Evolutionary conservation across 2,797 vertebrate species (phyloP).

Genomic region (Sphaeramia orbicularis): DNA sequence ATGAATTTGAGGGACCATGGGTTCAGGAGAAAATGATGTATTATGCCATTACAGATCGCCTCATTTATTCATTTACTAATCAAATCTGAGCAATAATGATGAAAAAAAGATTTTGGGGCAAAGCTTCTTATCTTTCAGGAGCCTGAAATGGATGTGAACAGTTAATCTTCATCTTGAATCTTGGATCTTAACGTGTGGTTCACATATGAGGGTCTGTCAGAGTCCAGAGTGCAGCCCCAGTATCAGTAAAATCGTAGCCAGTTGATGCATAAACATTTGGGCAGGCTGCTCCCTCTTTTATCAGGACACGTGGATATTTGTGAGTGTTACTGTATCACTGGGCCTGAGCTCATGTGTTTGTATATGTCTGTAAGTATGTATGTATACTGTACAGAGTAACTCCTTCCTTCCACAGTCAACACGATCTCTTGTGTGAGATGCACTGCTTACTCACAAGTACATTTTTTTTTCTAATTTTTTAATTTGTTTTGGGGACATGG

Average conservation of each 20-base stretch:
- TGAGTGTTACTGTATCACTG: constrained; percentile 45
- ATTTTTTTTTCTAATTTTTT: neutral
- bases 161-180: neutral
- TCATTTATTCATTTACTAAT: constrained; percentile 7
- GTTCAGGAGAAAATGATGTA: constrained; percentile 21
- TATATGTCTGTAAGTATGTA: constrained; percentile 61
- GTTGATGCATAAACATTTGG: neutral
- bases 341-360: constrained; percentile 59
- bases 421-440: constrained; percentile 21
- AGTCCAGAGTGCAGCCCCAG: constrained; percentile 18
- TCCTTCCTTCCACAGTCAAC: constrained; percentile 35
- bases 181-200: neutral
- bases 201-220: constrained; percentile 1
- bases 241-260: neutral
- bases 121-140: constrained; percentile 5
- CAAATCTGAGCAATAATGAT: constrained; percentile 61
- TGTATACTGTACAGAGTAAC: constrained; percentile 62
- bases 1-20: constrained; percentile 42
- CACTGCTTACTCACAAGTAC: constrained; percentile 34
- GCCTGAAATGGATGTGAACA: neutral
- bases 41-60: neutral
- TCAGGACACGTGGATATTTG: constrained; percentile 22
- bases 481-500: constrained; percentile 3
- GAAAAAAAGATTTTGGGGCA: neutral
- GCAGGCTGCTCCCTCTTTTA: constrained; percentile 10